Base-by-base conservation (phyloP, 2,888 invertebrate genomes). In the Hypercompe scribonia region DNA sequence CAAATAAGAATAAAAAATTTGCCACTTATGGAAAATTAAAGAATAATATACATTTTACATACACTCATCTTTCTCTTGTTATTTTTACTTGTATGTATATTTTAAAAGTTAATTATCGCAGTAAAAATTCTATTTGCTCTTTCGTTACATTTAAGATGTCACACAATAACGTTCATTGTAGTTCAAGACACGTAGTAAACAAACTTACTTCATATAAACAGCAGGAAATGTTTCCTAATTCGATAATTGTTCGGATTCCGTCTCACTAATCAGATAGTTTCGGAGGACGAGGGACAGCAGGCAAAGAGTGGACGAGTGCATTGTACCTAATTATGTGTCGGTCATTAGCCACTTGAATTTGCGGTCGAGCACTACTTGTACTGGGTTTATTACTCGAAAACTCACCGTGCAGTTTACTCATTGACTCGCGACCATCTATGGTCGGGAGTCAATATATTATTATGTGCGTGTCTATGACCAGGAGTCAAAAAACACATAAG, bases 201-300 rank as follows among this genome's bases (percentile, higher is more conserved):
- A 71, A 72, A 77, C 67, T 77, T 84, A 86, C 84, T 84, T 84
- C 80, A 80, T 76, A 77, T 77, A 67, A 82, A 83, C 80, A 86
- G 84, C 90, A 91, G 95, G 94, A 94, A 92, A 90, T 84, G 81
- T 86, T 85, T 87, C 87, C 90, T 94, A 92, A 94, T 93, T 92
- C 91, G 91, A 91, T 94, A 95, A 95, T 94, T 92, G 93, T 89
- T 88, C 86, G 86, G 88, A 91, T 89, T 87, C 89, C 86, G 84
- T 79, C 79, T 79, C 80, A 78, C 85, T 89, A 87, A 90, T 88
- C 88, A 86, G 84, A 84, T 86, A 84, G 85, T 81, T 87, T 84
- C 84, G 81, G 83, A 82, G 80, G 79, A 82, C 83, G 78, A 75
- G 75, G 74, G 77, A 75, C 80, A 77, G 80, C 78, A 81, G 80